Conservation (phyloP, 2,888 invertebrate genomes). For the Drosophila pullipes region DNA sequence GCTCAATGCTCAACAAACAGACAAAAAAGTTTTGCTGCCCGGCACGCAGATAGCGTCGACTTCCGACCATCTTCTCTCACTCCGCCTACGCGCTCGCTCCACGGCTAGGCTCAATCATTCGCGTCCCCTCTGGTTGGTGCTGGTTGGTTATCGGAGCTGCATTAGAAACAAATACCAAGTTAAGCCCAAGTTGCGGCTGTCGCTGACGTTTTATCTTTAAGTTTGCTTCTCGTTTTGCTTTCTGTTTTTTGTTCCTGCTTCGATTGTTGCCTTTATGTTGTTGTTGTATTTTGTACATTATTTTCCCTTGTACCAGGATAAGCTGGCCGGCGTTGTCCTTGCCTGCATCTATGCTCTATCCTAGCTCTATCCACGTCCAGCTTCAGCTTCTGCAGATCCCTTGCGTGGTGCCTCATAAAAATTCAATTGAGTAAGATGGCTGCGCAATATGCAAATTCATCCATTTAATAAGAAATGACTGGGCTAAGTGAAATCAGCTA, state of each 20-base stretch:
- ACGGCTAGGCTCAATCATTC: not conserved
- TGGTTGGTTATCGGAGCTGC: slow-evolving; percentile 45
- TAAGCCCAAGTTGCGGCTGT: slow-evolving; percentile 60
- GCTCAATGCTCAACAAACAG: slow-evolving; percentile 18
- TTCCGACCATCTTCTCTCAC: not conserved
- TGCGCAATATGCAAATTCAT: slow-evolving; percentile 56
- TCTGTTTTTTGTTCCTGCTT: not conserved
- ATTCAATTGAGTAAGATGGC: slow-evolving; percentile 54
- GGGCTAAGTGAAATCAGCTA: slow-evolving; percentile 47
- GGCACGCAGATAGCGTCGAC: slow-evolving; percentile 54
- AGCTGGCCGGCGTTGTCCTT: slow-evolving; percentile 28
- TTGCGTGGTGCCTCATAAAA: slow-evolving; percentile 50
- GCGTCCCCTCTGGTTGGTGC: not conserved
- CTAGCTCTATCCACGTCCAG: not conserved
- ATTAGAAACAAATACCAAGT: slow-evolving; percentile 59
- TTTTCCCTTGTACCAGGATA: slow-evolving; percentile 39
- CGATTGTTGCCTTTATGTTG: not conserved
- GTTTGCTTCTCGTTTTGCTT: slow-evolving; percentile 8
- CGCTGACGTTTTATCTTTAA: slow-evolving; percentile 61
- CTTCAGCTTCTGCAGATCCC: slow-evolving; percentile 2
- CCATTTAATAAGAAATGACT: slow-evolving; percentile 35
- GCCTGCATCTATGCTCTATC: slow-evolving; percentile 15
- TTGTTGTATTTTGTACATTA: slow-evolving; percentile 23
- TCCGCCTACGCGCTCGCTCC: not conserved
- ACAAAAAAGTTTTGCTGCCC: slow-evolving; percentile 61